These are phyloP conservation scores for Scaptomyza caliginosa DNA, from an alignment of 2,888 invertebrate species.

Conservation along the genomic window DNA sequence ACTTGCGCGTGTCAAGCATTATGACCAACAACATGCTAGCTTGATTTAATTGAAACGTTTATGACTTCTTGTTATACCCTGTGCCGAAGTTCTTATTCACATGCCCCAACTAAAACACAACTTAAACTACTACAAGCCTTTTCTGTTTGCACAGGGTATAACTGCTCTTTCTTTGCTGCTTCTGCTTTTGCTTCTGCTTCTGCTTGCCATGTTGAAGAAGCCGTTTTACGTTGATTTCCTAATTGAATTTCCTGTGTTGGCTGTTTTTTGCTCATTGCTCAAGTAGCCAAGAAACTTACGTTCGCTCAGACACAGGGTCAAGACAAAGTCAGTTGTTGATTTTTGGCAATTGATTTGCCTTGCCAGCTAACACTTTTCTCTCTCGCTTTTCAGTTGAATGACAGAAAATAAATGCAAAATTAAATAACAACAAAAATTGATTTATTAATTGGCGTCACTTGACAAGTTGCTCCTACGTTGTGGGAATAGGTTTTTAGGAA, in stretches of 20 bases:
- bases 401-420: constrained; percentile 61
- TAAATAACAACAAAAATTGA: constrained; percentile 56
- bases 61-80: constrained; percentile 12
- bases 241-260: constrained; percentile 52
- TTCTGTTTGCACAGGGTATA: constrained; percentile 13
- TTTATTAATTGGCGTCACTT: constrained; percentile 76
- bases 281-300: constrained; percentile 12
- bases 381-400: constrained; percentile 15
- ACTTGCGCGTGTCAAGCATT: constrained; percentile 61
- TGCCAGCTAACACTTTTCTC: not conserved
- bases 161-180: not conserved
- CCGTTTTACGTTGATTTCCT: constrained; percentile 47
- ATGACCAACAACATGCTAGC: constrained; percentile 33
- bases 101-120: too few relatives aligned
- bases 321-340: constrained; percentile 29
- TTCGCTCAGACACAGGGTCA: not conserved
- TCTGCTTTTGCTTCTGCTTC: not conserved
- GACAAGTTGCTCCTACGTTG: constrained; percentile 48
- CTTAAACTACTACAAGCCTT: too few relatives aligned
- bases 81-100: not conserved
- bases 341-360: constrained; percentile 26
- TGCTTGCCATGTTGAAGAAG: constrained; percentile 12
- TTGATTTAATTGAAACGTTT: not conserved
- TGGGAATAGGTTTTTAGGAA: constrained; percentile 23
- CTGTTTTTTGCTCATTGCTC: constrained; percentile 11